Percentiles rank a stretch among this genome's conserved stretches.
Evolutionary conservation across 2,797 vertebrate species (phyloP).

Genomic region (Emys orbicularis): DNA sequence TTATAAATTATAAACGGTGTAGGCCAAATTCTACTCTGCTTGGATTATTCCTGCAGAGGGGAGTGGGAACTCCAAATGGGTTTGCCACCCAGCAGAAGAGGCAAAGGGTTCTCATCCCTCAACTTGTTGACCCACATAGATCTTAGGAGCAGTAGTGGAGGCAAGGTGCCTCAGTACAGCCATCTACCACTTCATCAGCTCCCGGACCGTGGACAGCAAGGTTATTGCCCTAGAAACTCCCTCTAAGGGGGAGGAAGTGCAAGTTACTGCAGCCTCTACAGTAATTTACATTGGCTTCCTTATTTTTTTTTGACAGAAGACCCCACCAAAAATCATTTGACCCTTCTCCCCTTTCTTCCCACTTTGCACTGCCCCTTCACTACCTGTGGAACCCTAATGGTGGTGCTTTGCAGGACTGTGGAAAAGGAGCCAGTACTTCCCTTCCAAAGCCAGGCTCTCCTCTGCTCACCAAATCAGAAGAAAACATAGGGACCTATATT

Average conservation of each 20-base stretch:
- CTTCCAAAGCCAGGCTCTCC: constrained; percentile 34
- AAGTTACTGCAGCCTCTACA: background rate
- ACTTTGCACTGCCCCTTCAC: constrained; percentile 16
- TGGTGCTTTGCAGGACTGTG: constrained; percentile 4
- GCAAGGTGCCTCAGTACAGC: background rate
- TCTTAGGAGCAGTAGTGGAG: background rate
- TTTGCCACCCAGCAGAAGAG: constrained; percentile 42
- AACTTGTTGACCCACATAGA: background rate
- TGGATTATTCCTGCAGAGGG: background rate
- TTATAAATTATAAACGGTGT: background rate
- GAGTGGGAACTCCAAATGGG: background rate
- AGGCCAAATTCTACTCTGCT: background rate
- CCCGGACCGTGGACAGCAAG: background rate
- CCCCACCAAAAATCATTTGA: background rate
- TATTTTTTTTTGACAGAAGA: background rate
- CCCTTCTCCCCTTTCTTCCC: background rate
- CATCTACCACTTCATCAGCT: background rate
- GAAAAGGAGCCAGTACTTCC: background rate
- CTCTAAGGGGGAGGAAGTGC: background rate
- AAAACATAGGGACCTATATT: background rate
- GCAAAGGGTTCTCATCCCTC: constrained; percentile 23
- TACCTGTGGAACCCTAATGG: background rate
- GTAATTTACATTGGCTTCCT: background rate
- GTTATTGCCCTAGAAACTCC: background rate
- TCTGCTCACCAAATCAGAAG: constrained; percentile 5